Evolutionary conservation across 35 echinoderm and acorn worm species (phyloP).

Genomic region (Lytechinus variegatus): DNA sequence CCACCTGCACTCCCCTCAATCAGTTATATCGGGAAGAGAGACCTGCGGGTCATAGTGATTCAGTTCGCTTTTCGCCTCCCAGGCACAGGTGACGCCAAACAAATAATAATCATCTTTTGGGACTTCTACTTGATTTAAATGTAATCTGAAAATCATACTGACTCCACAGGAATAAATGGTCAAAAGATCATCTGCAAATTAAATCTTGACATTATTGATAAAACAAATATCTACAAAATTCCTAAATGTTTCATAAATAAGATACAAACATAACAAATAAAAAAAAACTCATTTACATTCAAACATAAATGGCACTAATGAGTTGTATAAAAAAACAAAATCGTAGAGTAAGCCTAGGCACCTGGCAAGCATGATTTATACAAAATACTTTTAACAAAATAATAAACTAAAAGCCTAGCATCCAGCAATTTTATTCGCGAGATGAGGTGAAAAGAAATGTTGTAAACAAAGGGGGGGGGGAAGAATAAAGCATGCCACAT

Average conservation of each 20-base stretch:
- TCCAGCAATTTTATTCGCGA: neutral
- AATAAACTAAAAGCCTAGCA: neutral
- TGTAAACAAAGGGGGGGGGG: neutral
- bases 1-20: too few relatives aligned
- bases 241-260: conserved; percentile 21
- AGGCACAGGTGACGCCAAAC: too few relatives aligned
- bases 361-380: neutral
- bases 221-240: conserved; percentile 21
- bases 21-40: too few relatives aligned
- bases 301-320: conserved; percentile 1
- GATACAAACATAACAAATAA: neutral
- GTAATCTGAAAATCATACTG: neutral
- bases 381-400: neutral
- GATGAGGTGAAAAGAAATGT: neutral
- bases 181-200: neutral
- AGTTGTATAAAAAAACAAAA: neutral
- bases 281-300: neutral
- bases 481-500: neutral
- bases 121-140: neutral
- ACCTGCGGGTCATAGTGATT: too few relatives aligned
- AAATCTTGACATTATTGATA: neutral
- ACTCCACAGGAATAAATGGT: neutral
- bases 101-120: neutral
- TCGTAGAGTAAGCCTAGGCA: neutral
- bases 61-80: too few relatives aligned